Conservation (phyloP, 1,140 invertebrate species). For the Ooceraea biroi region DNA sequence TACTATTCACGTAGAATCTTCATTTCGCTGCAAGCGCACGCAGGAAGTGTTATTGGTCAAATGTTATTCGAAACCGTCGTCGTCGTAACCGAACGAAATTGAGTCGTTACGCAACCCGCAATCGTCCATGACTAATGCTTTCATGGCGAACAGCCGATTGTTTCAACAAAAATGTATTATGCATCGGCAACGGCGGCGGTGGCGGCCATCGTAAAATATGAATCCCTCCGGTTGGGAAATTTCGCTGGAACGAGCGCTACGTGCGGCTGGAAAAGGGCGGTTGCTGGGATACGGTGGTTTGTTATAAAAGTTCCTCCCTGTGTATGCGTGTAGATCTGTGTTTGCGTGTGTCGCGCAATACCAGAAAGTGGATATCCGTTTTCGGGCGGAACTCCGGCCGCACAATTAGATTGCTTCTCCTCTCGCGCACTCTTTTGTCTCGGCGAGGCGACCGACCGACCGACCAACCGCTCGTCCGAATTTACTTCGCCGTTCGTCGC, state of each 20-base stretch:
- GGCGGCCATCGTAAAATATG: slow-evolving; percentile 51
- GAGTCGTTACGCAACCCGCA: slow-evolving; percentile 21
- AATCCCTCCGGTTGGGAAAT: slow-evolving; percentile 52
- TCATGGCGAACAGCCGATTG: slow-evolving; percentile 39
- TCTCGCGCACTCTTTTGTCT: slow-evolving; percentile 55
- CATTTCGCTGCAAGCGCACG: neutral
- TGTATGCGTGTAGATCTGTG: neutral
- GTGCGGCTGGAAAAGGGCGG: slow-evolving; percentile 39
- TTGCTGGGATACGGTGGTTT: slow-evolving; percentile 40
- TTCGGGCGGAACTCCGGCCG: slow-evolving; percentile 52
- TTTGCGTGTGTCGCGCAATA: slow-evolving; percentile 36
- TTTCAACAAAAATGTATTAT: slow-evolving; percentile 47
- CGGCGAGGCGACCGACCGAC: slow-evolving; percentile 20
- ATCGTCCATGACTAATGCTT: slow-evolving; percentile 53
- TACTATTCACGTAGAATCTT: neutral
- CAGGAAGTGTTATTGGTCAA: neutral
- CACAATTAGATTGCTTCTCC: slow-evolving; percentile 68
- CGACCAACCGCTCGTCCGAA: neutral
- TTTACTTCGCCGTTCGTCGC: slow-evolving; percentile 36
- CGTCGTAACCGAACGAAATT: slow-evolving; percentile 29
- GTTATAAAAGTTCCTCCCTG: slow-evolving; percentile 70
- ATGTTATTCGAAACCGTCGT: neutral
- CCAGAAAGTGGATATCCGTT: slow-evolving; percentile 70
- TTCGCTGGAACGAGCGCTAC: slow-evolving; percentile 40
- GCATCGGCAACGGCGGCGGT: slow-evolving; percentile 12